phyloP scores from a whole-genome alignment of 2,888 invertebrate genomes.

The Cataglyphis altisquamis region DNA sequence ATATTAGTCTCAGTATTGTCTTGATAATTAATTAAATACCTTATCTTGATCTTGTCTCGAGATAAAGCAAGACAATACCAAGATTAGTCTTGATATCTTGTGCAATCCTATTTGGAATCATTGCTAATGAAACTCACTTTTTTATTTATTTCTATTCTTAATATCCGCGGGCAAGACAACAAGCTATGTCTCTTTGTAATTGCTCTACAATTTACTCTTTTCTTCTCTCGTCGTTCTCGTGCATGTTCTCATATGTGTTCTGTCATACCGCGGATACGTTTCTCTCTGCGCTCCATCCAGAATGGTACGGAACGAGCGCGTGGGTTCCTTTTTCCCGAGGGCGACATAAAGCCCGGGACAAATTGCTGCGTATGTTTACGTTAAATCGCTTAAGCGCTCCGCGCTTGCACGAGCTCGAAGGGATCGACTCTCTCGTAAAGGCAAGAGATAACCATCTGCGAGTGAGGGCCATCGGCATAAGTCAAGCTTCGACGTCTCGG shows the following conservation, averaged over 20 bases:
- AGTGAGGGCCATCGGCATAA: slow-evolving; percentile 63
- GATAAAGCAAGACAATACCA: too few relatives aligned
- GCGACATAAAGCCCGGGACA: slow-evolving; percentile 71
- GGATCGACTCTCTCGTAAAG: slow-evolving; percentile 64
- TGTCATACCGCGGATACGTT: neutral
- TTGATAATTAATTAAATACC: too few relatives aligned
- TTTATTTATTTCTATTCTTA: slow-evolving; percentile 58
- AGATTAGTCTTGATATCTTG: too few relatives aligned
- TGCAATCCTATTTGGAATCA: neutral
- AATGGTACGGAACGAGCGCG: slow-evolving; percentile 50
- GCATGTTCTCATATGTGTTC: neutral
- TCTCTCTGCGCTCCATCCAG: neutral
- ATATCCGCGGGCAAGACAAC: slow-evolving; percentile 62
- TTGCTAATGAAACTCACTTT: slow-evolving; percentile 44
- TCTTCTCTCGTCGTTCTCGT: slow-evolving; percentile 22
- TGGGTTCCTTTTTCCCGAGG: slow-evolving; percentile 65
- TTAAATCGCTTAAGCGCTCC: slow-evolving; percentile 70
- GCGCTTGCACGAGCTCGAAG: slow-evolving; percentile 48
- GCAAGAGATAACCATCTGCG: slow-evolving; percentile 67
- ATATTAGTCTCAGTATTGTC: too few relatives aligned
- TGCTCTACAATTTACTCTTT: slow-evolving; percentile 44
- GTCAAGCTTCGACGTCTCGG: slow-evolving; percentile 66
- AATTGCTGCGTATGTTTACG: slow-evolving; percentile 76
- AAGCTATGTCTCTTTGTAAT: slow-evolving; percentile 49
- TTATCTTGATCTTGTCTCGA: too few relatives aligned